Evolutionary conservation across 1,140 invertebrate species (phyloP).

Genomic region (Teleogryllus occipitalis): DNA sequence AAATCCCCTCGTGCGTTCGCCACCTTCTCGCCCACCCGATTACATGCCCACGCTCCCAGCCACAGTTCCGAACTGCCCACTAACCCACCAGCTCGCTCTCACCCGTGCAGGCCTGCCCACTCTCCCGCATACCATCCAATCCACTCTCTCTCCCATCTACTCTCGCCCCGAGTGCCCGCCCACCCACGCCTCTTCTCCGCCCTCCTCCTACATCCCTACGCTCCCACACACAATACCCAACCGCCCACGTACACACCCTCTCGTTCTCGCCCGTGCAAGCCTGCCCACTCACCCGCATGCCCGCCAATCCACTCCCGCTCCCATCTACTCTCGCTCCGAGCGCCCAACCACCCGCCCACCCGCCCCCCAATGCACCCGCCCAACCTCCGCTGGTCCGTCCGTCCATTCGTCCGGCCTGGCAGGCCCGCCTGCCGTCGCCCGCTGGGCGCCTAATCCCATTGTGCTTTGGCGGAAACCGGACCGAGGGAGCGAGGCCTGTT

Average conservation of each 20-base stretch:
- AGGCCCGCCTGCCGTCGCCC: too few relatives aligned
- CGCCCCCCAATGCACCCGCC: background rate
- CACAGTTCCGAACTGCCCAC: too few relatives aligned
- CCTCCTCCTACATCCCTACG: background rate
- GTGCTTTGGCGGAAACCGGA: background rate
- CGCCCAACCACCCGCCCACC: background rate
- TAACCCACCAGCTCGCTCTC: too few relatives aligned
- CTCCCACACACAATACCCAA: too few relatives aligned
- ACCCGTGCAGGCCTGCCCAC: too few relatives aligned
- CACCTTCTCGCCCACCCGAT: too few relatives aligned
- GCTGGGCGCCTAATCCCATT: background rate
- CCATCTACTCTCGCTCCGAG: background rate
- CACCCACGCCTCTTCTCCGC: background rate
- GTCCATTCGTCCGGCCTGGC: background rate
- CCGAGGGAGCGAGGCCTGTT: background rate
- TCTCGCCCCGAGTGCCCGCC: background rate
- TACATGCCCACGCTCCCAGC: too few relatives aligned
- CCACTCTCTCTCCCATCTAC: too few relatives aligned
- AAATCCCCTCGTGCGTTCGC: too few relatives aligned
- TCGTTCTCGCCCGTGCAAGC: too few relatives aligned
- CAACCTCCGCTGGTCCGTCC: background rate
- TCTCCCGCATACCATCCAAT: too few relatives aligned
- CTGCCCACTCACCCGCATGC: background rate
- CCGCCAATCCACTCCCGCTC: background rate
- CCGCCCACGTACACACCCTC: too few relatives aligned